Conservation (phyloP, 2,888 invertebrate species). For the Ectobius pallidus region DNA sequence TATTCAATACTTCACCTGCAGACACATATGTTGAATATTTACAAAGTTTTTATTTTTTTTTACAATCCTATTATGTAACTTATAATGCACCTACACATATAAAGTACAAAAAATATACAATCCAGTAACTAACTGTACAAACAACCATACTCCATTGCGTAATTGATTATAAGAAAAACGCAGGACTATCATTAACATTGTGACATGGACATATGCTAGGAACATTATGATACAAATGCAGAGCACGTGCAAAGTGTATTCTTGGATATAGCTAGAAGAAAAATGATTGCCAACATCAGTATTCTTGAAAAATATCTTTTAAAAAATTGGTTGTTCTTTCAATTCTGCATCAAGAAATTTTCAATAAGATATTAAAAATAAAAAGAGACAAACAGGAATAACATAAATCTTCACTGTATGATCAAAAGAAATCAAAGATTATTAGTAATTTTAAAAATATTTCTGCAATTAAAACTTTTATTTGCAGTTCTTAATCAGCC, state of each 20-base stretch:
- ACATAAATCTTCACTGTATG: too few species aligned
- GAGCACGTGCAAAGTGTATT: neutral
- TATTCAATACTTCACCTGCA: neutral
- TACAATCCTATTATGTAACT: neutral
- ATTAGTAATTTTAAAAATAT: too few species aligned
- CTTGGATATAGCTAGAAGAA: neutral
- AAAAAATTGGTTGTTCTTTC: too few species aligned
- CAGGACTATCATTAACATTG: neutral
- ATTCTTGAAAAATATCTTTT: too few species aligned
- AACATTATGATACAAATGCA: neutral
- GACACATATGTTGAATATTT: neutral
- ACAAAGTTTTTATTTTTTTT: neutral
- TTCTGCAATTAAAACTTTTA: too few species aligned
- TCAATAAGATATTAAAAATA: too few species aligned
- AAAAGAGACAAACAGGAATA: too few species aligned
- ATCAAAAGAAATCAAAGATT: too few species aligned
- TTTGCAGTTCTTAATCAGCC: too few species aligned
- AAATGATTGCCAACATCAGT: neutral
- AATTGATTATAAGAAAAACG: neutral
- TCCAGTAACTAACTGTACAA: neutral
- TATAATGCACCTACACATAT: neutral
- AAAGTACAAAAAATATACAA: neutral
- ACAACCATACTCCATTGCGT: neutral
- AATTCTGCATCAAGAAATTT: too few species aligned
- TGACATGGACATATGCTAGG: neutral